A percentile compares a stretch with the other conserved stretches of the same genome.
Conservation (phyloP, 2,113 vertebrate genomes). For the Diadophis punctatus region DNA sequence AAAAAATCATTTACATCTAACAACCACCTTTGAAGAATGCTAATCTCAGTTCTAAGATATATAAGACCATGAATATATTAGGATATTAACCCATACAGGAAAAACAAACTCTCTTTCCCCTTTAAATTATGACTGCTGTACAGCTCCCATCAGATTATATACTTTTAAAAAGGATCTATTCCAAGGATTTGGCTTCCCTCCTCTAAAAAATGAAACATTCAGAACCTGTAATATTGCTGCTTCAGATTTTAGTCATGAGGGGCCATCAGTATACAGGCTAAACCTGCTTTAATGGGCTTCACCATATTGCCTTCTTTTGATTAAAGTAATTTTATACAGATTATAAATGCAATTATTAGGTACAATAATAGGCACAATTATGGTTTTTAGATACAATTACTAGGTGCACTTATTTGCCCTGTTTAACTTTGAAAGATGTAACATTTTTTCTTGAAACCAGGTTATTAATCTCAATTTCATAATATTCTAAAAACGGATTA, state of each 20-base stretch:
- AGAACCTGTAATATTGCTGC: not conserved
- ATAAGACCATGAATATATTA: not conserved
- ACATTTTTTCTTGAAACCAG: not conserved
- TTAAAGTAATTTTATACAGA: not conserved
- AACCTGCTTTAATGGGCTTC: not conserved
- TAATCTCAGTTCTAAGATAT: not conserved
- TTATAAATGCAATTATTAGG: not conserved
- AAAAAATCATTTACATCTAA: not conserved
- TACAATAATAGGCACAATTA: not conserved
- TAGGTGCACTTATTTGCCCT: not conserved
- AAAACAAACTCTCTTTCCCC: not conserved
- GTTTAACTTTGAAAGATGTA: not conserved
- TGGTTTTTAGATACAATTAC: not conserved
- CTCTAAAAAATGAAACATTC: not conserved
- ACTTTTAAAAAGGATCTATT: not conserved
- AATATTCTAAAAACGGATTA: not conserved
- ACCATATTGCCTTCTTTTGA: not conserved
- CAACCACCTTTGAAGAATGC: not conserved
- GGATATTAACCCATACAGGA: not conserved
- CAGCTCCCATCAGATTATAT: not conserved
- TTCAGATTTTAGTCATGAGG: not conserved
- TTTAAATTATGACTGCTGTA: not conserved
- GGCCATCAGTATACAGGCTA: not conserved
- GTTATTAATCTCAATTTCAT: constrained; percentile 25
- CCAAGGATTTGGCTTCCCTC: not conserved